phyloP scores from a whole-genome alignment of 1,140 invertebrate genomes.

The Macrocentrus cingulum region DNA sequence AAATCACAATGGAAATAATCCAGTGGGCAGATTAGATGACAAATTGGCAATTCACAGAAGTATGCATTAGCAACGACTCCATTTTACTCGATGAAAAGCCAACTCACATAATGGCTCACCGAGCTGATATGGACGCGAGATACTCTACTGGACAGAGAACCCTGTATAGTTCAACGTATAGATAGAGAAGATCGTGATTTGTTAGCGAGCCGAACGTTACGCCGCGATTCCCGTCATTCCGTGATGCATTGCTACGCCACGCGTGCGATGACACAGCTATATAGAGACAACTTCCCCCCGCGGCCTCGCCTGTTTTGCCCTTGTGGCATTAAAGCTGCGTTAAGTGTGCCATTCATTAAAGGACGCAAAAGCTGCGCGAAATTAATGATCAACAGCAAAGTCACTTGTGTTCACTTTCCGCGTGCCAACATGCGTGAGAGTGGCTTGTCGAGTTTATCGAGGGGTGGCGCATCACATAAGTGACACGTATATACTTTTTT shows the following conservation, averaged over 20 bases:
- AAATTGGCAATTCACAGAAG: slow-evolving; percentile 11
- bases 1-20: no score
- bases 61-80: slow-evolving; percentile 21
- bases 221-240: slow-evolving; percentile 43
- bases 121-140: slow-evolving; percentile 35
- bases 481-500: background rate
- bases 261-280: slow-evolving; percentile 45
- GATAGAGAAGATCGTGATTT: slow-evolving; percentile 43
- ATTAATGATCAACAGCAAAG: slow-evolving; percentile 27
- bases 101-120: slow-evolving; percentile 38
- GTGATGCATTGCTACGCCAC: slow-evolving; percentile 50
- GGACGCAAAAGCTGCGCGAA: slow-evolving; percentile 17
- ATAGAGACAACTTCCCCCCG: no score
- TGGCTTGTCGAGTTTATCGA: background rate
- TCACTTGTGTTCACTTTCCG: slow-evolving; percentile 10
- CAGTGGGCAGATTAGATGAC: background rate
- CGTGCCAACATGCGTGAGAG: background rate
- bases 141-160: slow-evolving; percentile 27
- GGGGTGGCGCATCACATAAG: background rate
- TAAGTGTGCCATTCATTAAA: slow-evolving; percentile 27
- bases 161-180: no score
- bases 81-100: slow-evolving; percentile 10
- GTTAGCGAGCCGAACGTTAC: slow-evolving; percentile 37
- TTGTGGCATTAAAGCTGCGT: slow-evolving; percentile 27
- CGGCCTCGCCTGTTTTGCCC: slow-evolving; percentile 28